phyloP scores from a whole-genome alignment of 2,797 vertebrate genomes.

The Amblyraja radiata region DNA sequence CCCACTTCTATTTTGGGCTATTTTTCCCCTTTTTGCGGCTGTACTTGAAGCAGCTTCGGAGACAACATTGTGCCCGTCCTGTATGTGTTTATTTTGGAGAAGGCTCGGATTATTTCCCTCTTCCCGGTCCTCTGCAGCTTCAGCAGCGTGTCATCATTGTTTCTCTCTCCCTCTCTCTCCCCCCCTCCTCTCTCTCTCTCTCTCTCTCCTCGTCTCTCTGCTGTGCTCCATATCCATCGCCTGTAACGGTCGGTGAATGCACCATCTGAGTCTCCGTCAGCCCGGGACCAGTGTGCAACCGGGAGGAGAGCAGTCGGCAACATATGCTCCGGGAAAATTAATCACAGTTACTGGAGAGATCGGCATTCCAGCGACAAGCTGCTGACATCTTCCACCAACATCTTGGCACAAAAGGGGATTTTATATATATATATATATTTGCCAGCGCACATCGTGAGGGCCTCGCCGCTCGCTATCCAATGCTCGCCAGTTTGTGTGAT shows the following conservation, averaged over 20 bases:
- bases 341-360: slow-evolving; percentile 62
- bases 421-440: slow-evolving; percentile 55
- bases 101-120: slow-evolving; percentile 50
- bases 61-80: slow-evolving; percentile 49
- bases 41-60: slow-evolving; percentile 51
- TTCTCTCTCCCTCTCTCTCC: background rate
- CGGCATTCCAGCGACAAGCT: slow-evolving; percentile 60
- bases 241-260: slow-evolving; percentile 52
- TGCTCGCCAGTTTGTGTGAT: slow-evolving; percentile 60
- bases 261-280: slow-evolving; percentile 15
- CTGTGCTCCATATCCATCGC: slow-evolving; percentile 45
- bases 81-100: slow-evolving; percentile 38
- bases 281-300: slow-evolving; percentile 40
- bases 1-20: slow-evolving; percentile 62
- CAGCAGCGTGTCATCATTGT: slow-evolving; percentile 41
- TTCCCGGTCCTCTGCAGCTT: slow-evolving; percentile 46
- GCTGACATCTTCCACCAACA: slow-evolving; percentile 60
- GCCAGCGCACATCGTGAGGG: slow-evolving; percentile 62
- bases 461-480: slow-evolving; percentile 61
- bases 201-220: slow-evolving; percentile 42
- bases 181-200: slow-evolving; percentile 33
- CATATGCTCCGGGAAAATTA: slow-evolving; percentile 58
- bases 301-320: slow-evolving; percentile 52
- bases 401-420: slow-evolving; percentile 57
- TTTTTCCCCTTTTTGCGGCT: slow-evolving; percentile 43